Evolutionary conservation across 1,140 invertebrate genomes (phyloP).

Genomic region (Drosophila sp.): DNA sequence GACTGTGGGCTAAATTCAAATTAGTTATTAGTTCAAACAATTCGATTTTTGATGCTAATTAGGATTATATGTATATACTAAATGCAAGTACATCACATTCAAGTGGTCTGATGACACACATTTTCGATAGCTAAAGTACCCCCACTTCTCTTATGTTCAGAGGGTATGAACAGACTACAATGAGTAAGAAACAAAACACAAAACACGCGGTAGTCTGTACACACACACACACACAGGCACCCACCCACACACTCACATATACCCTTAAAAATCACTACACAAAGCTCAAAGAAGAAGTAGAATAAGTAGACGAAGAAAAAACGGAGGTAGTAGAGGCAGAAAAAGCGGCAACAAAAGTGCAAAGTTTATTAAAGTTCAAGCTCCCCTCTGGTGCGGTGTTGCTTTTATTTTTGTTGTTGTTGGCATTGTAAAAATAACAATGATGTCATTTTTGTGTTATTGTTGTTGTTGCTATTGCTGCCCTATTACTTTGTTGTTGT

Average conservation of each 20-base stretch:
- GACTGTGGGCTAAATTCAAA: too few relatives aligned
- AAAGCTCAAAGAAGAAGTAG: conserved; percentile 3
- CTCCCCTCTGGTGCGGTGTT: conserved; percentile 4
- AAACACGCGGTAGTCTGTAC: conserved; percentile 10
- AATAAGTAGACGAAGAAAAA: not conserved
- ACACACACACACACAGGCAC: not conserved
- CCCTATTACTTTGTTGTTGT: not conserved
- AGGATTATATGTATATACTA: too few relatives aligned
- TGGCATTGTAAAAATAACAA: conserved; percentile 41
- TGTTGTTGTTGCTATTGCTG: conserved; percentile 5
- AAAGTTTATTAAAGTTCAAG: conserved; percentile 77
- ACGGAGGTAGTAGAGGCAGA: not conserved
- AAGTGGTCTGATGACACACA: not conserved
- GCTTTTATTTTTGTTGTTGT: conserved; percentile 36
- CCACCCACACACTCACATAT: not conserved
- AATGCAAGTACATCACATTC: too few relatives aligned
- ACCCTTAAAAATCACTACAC: conserved; percentile 5
- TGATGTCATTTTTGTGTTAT: conserved; percentile 66
- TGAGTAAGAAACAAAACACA: conserved; percentile 19
- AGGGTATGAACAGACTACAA: not conserved
- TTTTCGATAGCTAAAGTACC: not conserved
- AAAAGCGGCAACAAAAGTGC: conserved; percentile 44
- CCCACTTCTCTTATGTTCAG: not conserved
- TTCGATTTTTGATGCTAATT: too few relatives aligned
- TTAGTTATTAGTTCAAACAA: too few relatives aligned